phyloP scores from a whole-genome alignment of 2,797 vertebrate genomes.

The Bradypodion ventrale region DNA sequence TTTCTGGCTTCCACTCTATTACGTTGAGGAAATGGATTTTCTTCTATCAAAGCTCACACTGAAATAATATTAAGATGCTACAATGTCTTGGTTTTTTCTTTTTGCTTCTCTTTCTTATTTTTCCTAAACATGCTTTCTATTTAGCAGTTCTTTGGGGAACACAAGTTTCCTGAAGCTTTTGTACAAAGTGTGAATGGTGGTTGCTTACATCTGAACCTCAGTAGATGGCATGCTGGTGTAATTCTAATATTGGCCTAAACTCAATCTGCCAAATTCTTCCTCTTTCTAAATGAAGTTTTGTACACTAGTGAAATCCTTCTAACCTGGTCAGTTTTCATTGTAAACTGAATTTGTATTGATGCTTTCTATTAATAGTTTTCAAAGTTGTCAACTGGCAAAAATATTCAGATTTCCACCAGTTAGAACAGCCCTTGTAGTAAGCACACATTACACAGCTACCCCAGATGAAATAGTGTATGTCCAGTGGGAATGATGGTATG shows the following conservation, averaged over 20 bases:
- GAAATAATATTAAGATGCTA: too few species aligned
- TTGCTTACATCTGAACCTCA: slow-evolving; percentile 8
- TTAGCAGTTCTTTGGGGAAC: neutral
- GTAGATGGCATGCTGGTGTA: slow-evolving; percentile 19
- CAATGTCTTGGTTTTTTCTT: too few species aligned
- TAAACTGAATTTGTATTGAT: neutral
- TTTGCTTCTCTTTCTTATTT: too few species aligned
- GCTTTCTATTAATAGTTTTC: neutral
- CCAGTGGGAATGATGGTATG: too few species aligned
- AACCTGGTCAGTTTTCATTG: neutral
- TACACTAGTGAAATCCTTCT: too few species aligned
- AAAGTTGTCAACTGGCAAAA: neutral
- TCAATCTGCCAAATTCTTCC: neutral
- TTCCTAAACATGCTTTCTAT: neutral
- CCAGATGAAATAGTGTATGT: too few species aligned
- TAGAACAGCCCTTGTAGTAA: too few species aligned
- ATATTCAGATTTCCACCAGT: too few species aligned
- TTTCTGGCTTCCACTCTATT: neutral
- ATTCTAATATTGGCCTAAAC: neutral
- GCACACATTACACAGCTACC: too few species aligned
- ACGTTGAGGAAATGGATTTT: too few species aligned
- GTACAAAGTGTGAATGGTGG: neutral
- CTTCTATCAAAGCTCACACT: too few species aligned
- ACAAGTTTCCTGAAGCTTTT: neutral
- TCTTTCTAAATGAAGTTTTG: neutral